Conservation (phyloP, 2,113 vertebrate genomes). For the Dermatemys mawii region DNA sequence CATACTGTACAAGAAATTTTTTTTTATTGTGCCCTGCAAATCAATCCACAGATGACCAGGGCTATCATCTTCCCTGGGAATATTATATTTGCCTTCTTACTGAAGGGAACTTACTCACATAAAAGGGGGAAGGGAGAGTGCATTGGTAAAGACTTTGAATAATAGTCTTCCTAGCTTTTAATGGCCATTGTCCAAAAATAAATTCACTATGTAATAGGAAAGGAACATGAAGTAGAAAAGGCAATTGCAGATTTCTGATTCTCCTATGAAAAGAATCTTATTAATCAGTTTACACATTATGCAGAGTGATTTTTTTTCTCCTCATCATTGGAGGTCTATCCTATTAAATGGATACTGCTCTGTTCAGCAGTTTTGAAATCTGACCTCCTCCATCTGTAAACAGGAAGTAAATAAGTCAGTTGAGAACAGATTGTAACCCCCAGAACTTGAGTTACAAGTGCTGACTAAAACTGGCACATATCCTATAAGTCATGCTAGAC, state of each 20-base stretch:
- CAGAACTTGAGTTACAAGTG: constrained; percentile 22
- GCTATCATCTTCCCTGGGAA: background rate
- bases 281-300: constrained; percentile 52
- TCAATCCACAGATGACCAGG: background rate
- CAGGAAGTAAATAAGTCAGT: constrained; percentile 24
- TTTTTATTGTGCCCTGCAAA: background rate
- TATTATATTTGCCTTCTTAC: background rate
- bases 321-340: background rate
- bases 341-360: background rate
- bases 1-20: background rate
- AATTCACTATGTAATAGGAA: background rate
- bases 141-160: background rate
- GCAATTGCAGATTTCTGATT: constrained; percentile 24
- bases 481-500: constrained; percentile 23
- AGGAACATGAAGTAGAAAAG: constrained; percentile 12
- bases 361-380: constrained; percentile 16
- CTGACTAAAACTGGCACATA: constrained; percentile 50
- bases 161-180: background rate
- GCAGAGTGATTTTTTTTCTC: constrained; percentile 32
- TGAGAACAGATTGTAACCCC: constrained; percentile 19
- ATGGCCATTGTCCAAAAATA: background rate
- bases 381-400: constrained; percentile 23
- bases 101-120: background rate
- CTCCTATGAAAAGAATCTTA: background rate
- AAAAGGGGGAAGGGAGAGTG: background rate